A percentile compares a stretch with the other conserved stretches of the same genome.
These are phyloP conservation scores for Urosaurus nigricauda DNA, from an alignment of 2,797 vertebrate genomes.

Conservation along the genomic window DNA sequence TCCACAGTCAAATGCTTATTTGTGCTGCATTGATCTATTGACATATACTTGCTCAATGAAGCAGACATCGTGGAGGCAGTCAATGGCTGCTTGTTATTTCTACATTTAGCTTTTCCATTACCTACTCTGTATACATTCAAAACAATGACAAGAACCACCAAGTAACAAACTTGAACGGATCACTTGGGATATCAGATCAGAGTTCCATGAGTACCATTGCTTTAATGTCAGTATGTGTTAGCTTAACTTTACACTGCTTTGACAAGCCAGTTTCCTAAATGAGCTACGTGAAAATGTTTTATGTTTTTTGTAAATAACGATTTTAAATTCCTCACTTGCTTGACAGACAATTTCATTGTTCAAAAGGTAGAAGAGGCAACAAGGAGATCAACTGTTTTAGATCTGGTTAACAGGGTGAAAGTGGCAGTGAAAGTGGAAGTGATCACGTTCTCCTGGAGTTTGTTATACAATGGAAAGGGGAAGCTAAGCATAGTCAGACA, in stretches of 20 bases:
- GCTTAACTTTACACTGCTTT: neutral
- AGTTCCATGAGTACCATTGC: neutral
- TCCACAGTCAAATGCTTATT: conserved; percentile 2
- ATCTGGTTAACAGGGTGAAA: too few species aligned
- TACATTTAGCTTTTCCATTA: conserved; percentile 22
- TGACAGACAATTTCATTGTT: too few species aligned
- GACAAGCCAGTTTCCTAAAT: neutral
- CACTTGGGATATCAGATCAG: conserved; percentile 31
- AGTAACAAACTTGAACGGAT: conserved; percentile 33
- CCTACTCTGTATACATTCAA: neutral
- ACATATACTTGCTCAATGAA: conserved; percentile 46
- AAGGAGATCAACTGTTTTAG: too few species aligned
- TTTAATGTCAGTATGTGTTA: neutral
- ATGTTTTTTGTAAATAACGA: neutral
- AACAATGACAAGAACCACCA: too few species aligned
- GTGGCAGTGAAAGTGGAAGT: too few species aligned
- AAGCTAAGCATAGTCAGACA: too few species aligned
- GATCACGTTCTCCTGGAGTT: too few species aligned
- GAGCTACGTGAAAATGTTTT: neutral
- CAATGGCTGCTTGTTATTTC: conserved; percentile 50
- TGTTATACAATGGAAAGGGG: too few species aligned
- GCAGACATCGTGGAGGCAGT: conserved; percentile 35
- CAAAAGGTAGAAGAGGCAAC: too few species aligned
- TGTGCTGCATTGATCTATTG: conserved; percentile 29
- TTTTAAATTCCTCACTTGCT: too few species aligned